These are phyloP conservation scores for Gallinago undulata DNA, from an alignment of 2,113 vertebrate species.

Conservation along the genomic window DNA sequence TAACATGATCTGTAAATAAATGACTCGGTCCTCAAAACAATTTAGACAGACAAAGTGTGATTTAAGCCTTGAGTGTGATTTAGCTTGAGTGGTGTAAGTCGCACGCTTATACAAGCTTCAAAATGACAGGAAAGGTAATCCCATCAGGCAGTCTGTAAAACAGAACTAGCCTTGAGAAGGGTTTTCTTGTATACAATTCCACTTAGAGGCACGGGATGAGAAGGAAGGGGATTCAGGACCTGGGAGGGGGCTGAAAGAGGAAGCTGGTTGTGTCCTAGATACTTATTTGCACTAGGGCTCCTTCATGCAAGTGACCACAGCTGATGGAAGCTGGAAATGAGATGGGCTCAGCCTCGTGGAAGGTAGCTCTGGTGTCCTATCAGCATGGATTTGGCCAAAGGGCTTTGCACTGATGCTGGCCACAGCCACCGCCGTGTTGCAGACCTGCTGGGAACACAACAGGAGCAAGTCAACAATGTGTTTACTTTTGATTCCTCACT, in stretches of 20 bases:
- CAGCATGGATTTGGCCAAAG: not conserved
- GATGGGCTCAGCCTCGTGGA: not conserved
- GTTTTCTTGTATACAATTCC: constrained; percentile 37
- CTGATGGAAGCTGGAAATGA: not conserved
- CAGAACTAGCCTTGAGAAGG: constrained; percentile 3
- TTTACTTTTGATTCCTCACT: not conserved
- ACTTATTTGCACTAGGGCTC: not conserved
- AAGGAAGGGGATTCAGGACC: not conserved
- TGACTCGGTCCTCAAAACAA: constrained; percentile 1
- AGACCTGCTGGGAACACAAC: rapidly evolving
- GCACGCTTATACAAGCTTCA: constrained; percentile 1
- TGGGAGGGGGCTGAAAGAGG: not conserved
- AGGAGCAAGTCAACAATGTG: not conserved
- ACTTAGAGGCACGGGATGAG: not conserved
- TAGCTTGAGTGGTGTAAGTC: constrained; percentile 32
- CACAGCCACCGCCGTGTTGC: rapidly evolving
- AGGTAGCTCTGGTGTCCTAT: not conserved
- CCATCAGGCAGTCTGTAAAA: constrained; percentile 36
- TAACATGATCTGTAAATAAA: not conserved
- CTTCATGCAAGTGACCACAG: not conserved
- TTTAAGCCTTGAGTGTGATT: constrained; percentile 25
- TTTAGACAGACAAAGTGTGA: constrained; percentile 9
- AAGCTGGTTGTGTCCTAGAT: not conserved
- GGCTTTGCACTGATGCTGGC: rapidly evolving
- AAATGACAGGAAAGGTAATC: constrained; percentile 60